Base-by-base conservation (phyloP, 1,140 invertebrate genomes). In the Tetranychus urticae region DNA sequence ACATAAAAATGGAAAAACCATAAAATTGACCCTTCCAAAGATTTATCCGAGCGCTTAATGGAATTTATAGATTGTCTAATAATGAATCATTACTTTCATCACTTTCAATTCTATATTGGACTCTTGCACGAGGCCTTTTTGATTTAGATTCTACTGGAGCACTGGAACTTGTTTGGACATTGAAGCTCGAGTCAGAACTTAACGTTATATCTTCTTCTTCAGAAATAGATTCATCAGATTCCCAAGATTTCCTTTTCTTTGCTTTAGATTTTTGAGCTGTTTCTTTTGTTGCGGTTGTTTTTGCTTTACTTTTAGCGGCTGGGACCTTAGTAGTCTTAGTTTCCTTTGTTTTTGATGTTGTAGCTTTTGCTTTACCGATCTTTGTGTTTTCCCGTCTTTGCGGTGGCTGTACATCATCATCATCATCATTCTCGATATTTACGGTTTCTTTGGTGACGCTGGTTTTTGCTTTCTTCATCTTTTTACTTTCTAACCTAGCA, bases 371-470 rank as follows among this genome's bases (percentile, higher is more conserved):
- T 23, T 23, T 23, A 23, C 23, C 23, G 23, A 23, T 23, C 23
- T 23, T 23, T 23, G 23, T 23, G 23, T 23, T 23, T 23, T 23
- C 23, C 23, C 23, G 23, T 23, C 23, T 23, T 23, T 34, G 74
- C 46, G 46, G 46, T n/a, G 8, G 8, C 8, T 47, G 10, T 47
- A 10, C 46, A 10, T 47, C 46, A 10, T 47, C 46, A 47, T 12
- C n/a, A n/a, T 47, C 46, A 10, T n/a, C 46, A 47, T 47, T 47
- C 46, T 10, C 10, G 10, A 47, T 12, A 47, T 47, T 23, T 23
- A 23, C 23, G 23, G 23, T 23, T 23, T 23, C 23, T 23, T 23
- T 23, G 23, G 23, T 23, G 23, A 23, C 23, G 23, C 23, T 23
- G 23, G 23, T 23, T 23, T 23, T 23, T 23, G 23, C 23, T 23